Evolutionary conservation across 2,888 invertebrate genomes (phyloP).

Genomic region (Diabrotica balteata): DNA sequence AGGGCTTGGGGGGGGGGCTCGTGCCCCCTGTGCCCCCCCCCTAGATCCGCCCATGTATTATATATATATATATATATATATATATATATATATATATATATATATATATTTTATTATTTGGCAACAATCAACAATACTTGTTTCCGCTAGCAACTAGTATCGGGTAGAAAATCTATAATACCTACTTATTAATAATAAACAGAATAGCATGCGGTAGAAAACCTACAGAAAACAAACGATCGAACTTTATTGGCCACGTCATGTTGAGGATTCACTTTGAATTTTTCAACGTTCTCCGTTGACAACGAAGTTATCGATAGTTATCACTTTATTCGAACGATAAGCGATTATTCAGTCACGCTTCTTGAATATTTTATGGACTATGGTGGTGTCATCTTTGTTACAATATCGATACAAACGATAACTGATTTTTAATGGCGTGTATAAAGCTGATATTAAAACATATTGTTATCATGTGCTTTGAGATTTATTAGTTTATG

Average conservation of each 20-base stretch:
- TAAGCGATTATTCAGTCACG: not conserved
- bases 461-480: not conserved
- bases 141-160: too few relatives aligned
- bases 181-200: too few relatives aligned
- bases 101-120: too few relatives aligned
- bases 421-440: conserved; percentile 1
- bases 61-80: too few relatives aligned
- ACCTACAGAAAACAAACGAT: not conserved
- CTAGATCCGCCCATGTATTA: too few relatives aligned
- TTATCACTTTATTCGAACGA: not conserved
- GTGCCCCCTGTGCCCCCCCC: too few relatives aligned
- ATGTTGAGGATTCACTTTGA: conserved; percentile 3
- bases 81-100: too few relatives aligned
- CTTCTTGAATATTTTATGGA: conserved; percentile 10
- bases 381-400: not conserved
- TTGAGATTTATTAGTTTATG: too few relatives aligned
- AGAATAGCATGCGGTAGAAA: too few relatives aligned
- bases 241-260: conserved; percentile 11
- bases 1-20: too few relatives aligned
- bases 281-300: conserved; percentile 1
- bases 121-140: too few relatives aligned
- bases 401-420: conserved; percentile 1
- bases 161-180: too few relatives aligned
- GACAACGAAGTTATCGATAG: conserved; percentile 7
- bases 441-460: not conserved